Evolutionary conservation across 2,888 invertebrate species (phyloP), one percentile per base, ranked within the genome.

Genomic region (Chalcosyrphus nemorum): DNA sequence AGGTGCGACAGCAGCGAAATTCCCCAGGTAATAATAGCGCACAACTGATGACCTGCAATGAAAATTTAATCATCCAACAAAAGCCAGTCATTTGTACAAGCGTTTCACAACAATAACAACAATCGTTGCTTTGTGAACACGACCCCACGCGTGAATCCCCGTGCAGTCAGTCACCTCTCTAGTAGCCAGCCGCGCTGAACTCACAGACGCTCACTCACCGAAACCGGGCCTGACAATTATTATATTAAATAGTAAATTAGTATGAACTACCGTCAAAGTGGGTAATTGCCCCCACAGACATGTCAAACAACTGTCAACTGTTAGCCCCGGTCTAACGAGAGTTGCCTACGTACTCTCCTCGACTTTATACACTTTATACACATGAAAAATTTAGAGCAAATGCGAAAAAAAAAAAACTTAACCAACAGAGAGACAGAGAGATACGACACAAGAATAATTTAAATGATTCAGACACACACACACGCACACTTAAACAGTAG

Each of bases 281-380:
- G 82, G 72, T 82, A 82, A 82, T 82, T 82, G 82, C 78, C 78
- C 78, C 82, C 77, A 72, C 71, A 66, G 59, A 77, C 65, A 77
- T 81, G 77, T 77, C 71, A 66, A 81, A 66, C 81, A 77, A 77
- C 77, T 81, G 81, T 77, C 77, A 81, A 77, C 75, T 54, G 32
- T 43, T 38, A 57, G 65, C 56, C 38, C 7, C 45, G 43, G 54
- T 74, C 65, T 70, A 81, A 70, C 65, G 52, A 81, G 59, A 81
- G 59, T n/a, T 81, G 61, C 19, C 45, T 66, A 52, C 74, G 72
- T 61, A 65, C 13, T n/a, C n/a, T n/a, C n/a, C n/a, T n/a, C n/a
- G n/a, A n/a, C n/a, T n/a, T n/a, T n/a, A 24, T 35, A 35, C 24
- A 43, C 45, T 24, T 21, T 35, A 35, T 29, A n/a, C 13, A 6